Evolutionary conservation across 2,113 vertebrate species (phyloP), one percentile per base, ranked within the genome.

Genomic region (Propithecus coquereli): DNA sequence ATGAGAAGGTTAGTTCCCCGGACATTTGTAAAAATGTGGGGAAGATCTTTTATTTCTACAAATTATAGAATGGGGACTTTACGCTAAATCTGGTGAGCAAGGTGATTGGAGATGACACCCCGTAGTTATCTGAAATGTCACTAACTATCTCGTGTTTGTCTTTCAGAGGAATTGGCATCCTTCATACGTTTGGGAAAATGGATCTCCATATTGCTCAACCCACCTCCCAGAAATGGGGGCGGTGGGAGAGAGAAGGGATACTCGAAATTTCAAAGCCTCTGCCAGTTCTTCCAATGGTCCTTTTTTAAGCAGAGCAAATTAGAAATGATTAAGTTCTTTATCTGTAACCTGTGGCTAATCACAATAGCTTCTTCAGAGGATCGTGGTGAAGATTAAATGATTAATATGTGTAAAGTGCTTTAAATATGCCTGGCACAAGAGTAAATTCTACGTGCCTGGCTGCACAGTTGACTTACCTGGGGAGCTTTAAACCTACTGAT

Each of bases 301-400:
- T 34, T 91, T 91, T 95, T n/a, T 34, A 92, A 95, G 52, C 22
- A 77, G 27, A 92, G 30, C 34, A 87, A 85, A 92, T 91, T 63
- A 80, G 27, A 85, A 40, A 43, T 16, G 32, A 54, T 61, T 84
- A 82, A n/a, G 30, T 54, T 80, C 87, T 45, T 80, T 74, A 70
- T 30, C 71, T 85, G 16, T 34, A 71, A 91, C 89, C 59, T 71
- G 32, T 86, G 76, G 43, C 16, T 71, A 80, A 73, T 95, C 27
- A 12, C 23, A 70, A 23, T 32, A 84, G n/a, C 23, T 77, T 95
- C 80, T 81, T 83, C 37, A 71, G 0, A 73, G 25, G 37, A 52
- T 37, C 43, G 23, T 40, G 47, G 23, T 63, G 57, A 91, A 87
- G 77, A 96, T 86, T 32, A 82, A 65, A 37, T n/a, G 27, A 61